Evolutionary conservation across 1,140 invertebrate genomes (phyloP), one percentile per base, ranked within the genome.

Genomic region (Lepidurus arcticus): DNA sequence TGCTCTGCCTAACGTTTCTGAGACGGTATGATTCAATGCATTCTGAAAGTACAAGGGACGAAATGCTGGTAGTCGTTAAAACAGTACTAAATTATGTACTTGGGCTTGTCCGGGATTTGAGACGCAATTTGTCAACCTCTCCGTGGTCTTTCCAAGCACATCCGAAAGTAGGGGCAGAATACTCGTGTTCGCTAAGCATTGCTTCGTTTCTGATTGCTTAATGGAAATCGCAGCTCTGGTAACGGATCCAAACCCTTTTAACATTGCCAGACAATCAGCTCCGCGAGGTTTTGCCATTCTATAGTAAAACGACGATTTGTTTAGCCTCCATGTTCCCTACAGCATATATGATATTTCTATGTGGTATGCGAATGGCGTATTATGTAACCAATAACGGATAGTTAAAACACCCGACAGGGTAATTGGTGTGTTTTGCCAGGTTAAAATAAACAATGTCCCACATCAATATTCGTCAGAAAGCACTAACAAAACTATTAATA

Each of bases 241-340:
- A n/a, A 80, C 73, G 44, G 73, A 74, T 44, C 73, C 73, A 1
- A 79, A 42, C n/a, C 79, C 77, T 73, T n/a, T 74, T 47, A 80
- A 73, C 45, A 80, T 47, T 6, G 73, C 26, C 21, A 78, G 10
- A 16, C 78, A n/a, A 47, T 80, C 75, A 13, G 76, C 13, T 42
- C 73, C 44, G 26, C 74, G 77, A n/a, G 73, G 34, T 47, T 76
- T 78, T 76, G 79, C 21, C 79, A 80, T 80, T 79, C 34, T 34
- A 34, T 34, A 34, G 34, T 34, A 4, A 34, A 34, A 34, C 4
- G 34, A 34, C 34, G 34, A 34, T 34, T 34, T 34, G 3, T 34
- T 34, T 34, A 34, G 34, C 34, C 34, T 34, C 34, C 34, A 4
- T 4, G 34, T 34, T 34, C 34, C 34, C 34, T 34, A 4, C 34